Percentiles rank a stretch among this genome's conserved stretches.
phyloP scores from a whole-genome alignment of 2,113 vertebrate species.

The Verasper variegatus region DNA sequence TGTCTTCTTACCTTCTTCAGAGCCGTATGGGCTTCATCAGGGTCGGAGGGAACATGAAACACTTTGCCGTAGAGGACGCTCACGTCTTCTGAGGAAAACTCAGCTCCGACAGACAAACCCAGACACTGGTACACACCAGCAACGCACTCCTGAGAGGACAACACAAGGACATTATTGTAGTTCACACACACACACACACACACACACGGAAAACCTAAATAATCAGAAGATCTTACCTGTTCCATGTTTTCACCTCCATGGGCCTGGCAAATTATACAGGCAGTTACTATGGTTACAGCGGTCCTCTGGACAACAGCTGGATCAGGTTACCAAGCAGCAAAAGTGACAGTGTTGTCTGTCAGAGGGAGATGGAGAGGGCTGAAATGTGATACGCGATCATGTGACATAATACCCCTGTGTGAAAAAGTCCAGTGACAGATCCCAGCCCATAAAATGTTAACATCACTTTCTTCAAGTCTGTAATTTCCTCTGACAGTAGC shows the following conservation, averaged over 20 bases:
- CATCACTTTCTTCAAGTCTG: background rate
- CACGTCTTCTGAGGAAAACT: slow-evolving; percentile 68
- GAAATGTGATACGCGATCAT: slow-evolving; percentile 37
- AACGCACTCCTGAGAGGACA: slow-evolving; percentile 42
- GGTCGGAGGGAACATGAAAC: slow-evolving; percentile 59
- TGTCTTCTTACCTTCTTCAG: slow-evolving; percentile 69
- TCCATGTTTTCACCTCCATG: slow-evolving; percentile 66
- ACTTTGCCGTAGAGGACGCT: slow-evolving; percentile 72
- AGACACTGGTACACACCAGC: slow-evolving; percentile 61
- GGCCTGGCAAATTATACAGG: slow-evolving; percentile 71
- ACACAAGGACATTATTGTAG: background rate
- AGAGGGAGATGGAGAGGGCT: slow-evolving; percentile 26
- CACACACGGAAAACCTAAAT: slow-evolving; percentile 5
- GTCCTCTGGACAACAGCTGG: slow-evolving; percentile 42
- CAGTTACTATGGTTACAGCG: slow-evolving; percentile 63
- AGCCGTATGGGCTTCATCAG: slow-evolving; percentile 60
- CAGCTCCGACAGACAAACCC: slow-evolving; percentile 57
- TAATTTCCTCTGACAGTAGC: background rate
- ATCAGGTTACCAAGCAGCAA: slow-evolving; percentile 64
- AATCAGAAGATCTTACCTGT: slow-evolving; percentile 58
- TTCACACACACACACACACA: background rate
- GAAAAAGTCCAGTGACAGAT: slow-evolving; percentile 11
- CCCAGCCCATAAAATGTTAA: background rate
- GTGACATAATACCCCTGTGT: slow-evolving; percentile 32
- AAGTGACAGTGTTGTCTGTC: slow-evolving; percentile 56